These are phyloP conservation scores for Perizoma affinitatum DNA, from an alignment of 2,888 invertebrate species.

Conservation along the genomic window DNA sequence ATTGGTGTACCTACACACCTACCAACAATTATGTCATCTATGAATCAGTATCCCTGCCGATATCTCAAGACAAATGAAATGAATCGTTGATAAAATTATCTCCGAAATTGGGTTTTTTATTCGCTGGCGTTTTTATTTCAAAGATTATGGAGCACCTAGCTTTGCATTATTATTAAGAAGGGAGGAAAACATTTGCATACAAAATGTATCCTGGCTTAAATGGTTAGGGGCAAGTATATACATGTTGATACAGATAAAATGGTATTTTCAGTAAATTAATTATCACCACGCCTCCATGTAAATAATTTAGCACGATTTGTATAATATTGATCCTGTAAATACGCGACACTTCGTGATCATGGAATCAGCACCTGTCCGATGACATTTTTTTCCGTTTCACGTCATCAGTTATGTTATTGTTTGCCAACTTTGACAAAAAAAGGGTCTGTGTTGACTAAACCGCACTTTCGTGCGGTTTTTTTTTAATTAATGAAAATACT, in stretches of 20 bases:
- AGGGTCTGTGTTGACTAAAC: background rate
- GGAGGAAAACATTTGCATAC: too few species aligned
- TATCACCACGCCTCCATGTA: constrained; percentile 60
- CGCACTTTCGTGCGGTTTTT: background rate
- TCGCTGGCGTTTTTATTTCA: too few species aligned
- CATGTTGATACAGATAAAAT: constrained; percentile 12
- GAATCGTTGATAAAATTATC: too few species aligned
- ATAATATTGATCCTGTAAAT: constrained; percentile 53
- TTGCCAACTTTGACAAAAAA: constrained; percentile 8
- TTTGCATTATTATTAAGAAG: too few species aligned
- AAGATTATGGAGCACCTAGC: too few species aligned
- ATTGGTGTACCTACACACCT: constrained; percentile 4
- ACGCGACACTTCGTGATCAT: constrained; percentile 67
- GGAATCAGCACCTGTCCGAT: constrained; percentile 62
- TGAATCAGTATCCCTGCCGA: too few species aligned
- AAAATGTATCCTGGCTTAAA: too few species aligned
- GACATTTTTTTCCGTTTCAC: constrained; percentile 46
- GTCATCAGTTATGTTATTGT: constrained; percentile 22
- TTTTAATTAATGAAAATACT: too few species aligned
- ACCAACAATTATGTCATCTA: constrained; percentile 6
- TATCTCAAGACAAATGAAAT: background rate
- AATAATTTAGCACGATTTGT: constrained; percentile 63
- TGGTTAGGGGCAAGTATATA: background rate
- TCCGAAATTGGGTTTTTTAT: too few species aligned
- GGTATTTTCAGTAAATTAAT: constrained; percentile 47